phyloP scores from a whole-genome alignment of 1,140 invertebrate species.

The Lanistes nyassanus region DNA sequence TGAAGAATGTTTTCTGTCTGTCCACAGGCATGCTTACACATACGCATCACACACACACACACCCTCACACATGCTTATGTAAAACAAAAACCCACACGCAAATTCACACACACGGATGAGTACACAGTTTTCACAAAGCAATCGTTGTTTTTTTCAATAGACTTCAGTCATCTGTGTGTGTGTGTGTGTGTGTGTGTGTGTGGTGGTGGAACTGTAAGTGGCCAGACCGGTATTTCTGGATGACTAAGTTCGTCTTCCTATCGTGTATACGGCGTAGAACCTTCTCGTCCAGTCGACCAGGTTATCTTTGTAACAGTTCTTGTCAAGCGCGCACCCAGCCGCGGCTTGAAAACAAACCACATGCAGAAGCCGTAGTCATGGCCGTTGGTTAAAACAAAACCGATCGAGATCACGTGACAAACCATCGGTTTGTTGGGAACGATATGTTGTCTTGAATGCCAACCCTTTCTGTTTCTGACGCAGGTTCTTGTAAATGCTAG shows the following conservation, averaged over 20 bases:
- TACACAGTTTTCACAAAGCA: neutral
- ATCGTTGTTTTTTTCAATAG: neutral
- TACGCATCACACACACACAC: neutral
- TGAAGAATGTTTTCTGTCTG: neutral
- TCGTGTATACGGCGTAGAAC: neutral
- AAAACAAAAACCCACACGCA: conserved; percentile 8
- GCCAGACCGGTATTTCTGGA: neutral
- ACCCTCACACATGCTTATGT: neutral
- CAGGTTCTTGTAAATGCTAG: no score
- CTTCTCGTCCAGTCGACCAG: neutral
- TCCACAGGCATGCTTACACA: neutral
- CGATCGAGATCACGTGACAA: no score
- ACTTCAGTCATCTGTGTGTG: neutral
- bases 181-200: conserved; percentile 1
- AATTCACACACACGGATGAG: neutral
- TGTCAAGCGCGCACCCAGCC: no score
- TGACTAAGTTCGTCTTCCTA: neutral
- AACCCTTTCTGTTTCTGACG: no score
- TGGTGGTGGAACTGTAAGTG: neutral
- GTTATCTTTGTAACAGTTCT: neutral
- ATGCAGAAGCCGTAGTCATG: neutral
- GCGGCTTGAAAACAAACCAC: neutral
- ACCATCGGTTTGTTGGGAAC: no score
- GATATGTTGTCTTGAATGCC: no score
- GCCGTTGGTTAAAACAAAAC: no score